These are phyloP conservation scores for Phrixothrix hirtus DNA, from an alignment of 2,888 invertebrate genomes.

Conservation along the genomic window DNA sequence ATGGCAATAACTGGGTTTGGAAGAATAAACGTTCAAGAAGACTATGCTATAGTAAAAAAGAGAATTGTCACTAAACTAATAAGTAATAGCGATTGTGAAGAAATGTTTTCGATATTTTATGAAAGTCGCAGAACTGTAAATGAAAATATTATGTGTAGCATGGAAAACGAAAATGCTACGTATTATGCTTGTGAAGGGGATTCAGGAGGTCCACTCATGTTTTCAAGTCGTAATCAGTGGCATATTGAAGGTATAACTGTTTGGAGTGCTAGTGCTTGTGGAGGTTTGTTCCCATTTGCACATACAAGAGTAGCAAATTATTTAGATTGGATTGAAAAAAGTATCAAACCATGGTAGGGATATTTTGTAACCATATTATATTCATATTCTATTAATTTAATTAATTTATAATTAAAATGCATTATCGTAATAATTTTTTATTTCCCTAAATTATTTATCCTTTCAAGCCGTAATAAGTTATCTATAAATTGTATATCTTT, in stretches of 20 bases:
- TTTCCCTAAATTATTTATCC: too few relatives aligned
- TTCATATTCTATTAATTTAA: too few relatives aligned
- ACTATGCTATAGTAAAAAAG: conserved; percentile 3
- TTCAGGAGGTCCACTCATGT: conserved; percentile 6
- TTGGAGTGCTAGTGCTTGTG: not conserved
- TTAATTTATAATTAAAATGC: too few relatives aligned
- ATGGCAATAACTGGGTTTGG: too few relatives aligned
- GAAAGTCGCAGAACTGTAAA: not conserved
- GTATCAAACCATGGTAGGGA: too few relatives aligned
- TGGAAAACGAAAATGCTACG: not conserved
- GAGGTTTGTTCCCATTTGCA: too few relatives aligned
- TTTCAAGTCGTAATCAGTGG: conserved; percentile 5
- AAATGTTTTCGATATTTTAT: not conserved
- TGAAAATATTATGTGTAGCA: conserved; percentile 4
- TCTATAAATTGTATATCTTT: too few relatives aligned
- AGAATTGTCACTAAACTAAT: not conserved
- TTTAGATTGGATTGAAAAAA: too few relatives aligned
- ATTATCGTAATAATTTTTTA: too few relatives aligned
- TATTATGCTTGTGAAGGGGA: conserved; percentile 3
- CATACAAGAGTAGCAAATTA: too few relatives aligned
- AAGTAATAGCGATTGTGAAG: not conserved
- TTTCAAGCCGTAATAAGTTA: too few relatives aligned
- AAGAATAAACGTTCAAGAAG: not conserved
- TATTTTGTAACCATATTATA: too few relatives aligned
- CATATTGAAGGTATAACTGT: conserved; percentile 7